phyloP scores from a whole-genome alignment of 2,797 vertebrate genomes.

The Chaunax sp. region DNA sequence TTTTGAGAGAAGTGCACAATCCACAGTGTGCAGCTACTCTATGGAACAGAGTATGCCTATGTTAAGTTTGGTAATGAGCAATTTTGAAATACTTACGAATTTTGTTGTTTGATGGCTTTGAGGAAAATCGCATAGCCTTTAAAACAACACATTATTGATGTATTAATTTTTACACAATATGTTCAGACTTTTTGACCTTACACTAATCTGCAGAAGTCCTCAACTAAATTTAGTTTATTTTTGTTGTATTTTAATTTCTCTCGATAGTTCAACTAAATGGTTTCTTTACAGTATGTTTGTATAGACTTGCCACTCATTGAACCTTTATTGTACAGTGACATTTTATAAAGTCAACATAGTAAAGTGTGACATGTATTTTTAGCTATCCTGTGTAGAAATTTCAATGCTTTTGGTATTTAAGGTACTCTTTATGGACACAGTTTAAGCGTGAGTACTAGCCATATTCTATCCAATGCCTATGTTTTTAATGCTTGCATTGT shows the following conservation, averaged over 20 bases:
- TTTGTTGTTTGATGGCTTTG: constrained; percentile 45
- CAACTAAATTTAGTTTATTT: constrained; percentile 72
- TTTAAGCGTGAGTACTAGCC: constrained; percentile 78
- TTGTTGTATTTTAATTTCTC: constrained; percentile 76
- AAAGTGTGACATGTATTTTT: constrained; percentile 84
- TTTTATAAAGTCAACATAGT: constrained; percentile 82
- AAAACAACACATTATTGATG: constrained; percentile 50
- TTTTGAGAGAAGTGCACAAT: constrained; percentile 16
- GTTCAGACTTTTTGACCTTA: constrained; percentile 56
- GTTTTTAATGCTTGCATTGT: constrained; percentile 81
- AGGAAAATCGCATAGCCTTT: constrained; percentile 28
- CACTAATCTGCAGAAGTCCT: constrained; percentile 60
- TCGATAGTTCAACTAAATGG: constrained; percentile 71
- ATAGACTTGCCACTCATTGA: constrained; percentile 79
- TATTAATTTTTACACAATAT: constrained; percentile 66
- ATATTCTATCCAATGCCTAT: constrained; percentile 80
- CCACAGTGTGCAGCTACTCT: constrained; percentile 47
- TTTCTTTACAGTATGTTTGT: constrained; percentile 80
- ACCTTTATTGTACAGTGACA: constrained; percentile 83
- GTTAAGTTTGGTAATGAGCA: constrained; percentile 43
- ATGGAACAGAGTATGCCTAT: constrained; percentile 60
- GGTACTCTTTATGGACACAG: constrained; percentile 74
- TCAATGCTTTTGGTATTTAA: constrained; percentile 78
- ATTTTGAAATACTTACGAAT: constrained; percentile 45
- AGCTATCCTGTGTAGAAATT: constrained; percentile 78